Conservation (phyloP, 2,113 vertebrate species). For the Poecile atricapillus region DNA sequence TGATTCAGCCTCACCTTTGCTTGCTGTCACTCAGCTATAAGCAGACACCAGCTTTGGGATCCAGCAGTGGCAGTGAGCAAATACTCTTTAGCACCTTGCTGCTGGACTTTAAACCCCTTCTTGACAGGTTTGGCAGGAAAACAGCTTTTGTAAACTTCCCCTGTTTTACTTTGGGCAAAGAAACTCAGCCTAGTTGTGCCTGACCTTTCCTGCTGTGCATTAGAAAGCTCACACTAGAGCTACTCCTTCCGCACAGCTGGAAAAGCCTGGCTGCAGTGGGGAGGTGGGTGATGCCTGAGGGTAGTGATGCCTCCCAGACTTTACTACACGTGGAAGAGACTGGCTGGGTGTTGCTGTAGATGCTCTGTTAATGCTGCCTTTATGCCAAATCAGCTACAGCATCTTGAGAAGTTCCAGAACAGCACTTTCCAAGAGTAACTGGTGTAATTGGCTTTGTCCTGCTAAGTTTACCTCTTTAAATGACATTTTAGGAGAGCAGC, state of each 20-base stretch:
- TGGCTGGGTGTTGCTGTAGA: not conserved
- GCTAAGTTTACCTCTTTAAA: not conserved
- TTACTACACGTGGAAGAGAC: not conserved
- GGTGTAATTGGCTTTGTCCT: not conserved
- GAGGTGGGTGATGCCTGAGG: not conserved
- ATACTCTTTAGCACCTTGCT: not conserved
- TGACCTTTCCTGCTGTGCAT: not conserved
- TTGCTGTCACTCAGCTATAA: not conserved
- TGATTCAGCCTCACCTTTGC: not conserved
- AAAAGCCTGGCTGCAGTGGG: not conserved
- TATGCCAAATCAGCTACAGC: not conserved
- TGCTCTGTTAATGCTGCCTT: not conserved
- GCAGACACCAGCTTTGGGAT: not conserved
- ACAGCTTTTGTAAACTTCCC: not conserved
- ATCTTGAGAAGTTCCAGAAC: not conserved
- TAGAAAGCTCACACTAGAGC: not conserved
- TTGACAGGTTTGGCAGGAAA: not conserved
- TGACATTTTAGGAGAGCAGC: not conserved
- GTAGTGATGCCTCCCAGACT: not conserved
- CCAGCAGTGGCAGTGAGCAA: not conserved
- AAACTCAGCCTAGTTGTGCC: not conserved
- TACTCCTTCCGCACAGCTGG: not conserved
- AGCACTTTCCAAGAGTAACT: not conserved
- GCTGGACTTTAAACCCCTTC: not conserved
- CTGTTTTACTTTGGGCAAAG: not conserved